Percentiles rank a stretch among this genome's conserved stretches.
Evolutionary conservation across 2,113 vertebrate species (phyloP).

Genomic region (Callopanchax toddi): DNA sequence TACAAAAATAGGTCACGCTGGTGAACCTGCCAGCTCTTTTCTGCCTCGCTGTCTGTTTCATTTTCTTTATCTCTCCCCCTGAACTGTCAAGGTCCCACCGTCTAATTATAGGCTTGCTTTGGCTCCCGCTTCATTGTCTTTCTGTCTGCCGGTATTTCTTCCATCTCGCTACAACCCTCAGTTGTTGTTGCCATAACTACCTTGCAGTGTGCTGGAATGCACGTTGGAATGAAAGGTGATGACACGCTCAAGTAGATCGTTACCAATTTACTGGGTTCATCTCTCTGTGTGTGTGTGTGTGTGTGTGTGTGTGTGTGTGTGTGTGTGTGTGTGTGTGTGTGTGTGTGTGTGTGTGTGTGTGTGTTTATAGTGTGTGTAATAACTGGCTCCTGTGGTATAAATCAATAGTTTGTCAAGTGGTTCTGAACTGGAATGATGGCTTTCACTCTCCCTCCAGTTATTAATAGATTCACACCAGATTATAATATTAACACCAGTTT

Average conservation of each 20-base stretch:
- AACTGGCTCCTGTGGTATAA: conserved; percentile 22
- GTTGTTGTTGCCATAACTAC: conserved; percentile 77
- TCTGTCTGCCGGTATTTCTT: conserved; percentile 40
- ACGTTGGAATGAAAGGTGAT: conserved; percentile 52
- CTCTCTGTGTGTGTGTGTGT: not conserved
- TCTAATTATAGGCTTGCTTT: conserved; percentile 56
- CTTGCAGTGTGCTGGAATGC: conserved; percentile 68
- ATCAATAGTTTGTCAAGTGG: conserved; percentile 25
- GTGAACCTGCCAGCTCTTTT: conserved; percentile 37
- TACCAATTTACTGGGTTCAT: conserved; percentile 45
- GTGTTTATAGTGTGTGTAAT: not conserved
- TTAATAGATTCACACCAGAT: conserved; percentile 40
- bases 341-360: too few relatives aligned
- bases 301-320: too few relatives aligned
- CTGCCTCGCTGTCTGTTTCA: conserved; percentile 22
- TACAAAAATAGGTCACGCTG: conserved; percentile 61
- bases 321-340: not conserved
- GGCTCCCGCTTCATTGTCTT: conserved; percentile 36
- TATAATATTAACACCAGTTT: conserved; percentile 19
- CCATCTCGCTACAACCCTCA: conserved; percentile 57
- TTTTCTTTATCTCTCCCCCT: conserved; percentile 29
- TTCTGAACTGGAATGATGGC: conserved; percentile 22
- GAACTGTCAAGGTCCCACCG: conserved; percentile 45
- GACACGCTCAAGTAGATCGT: conserved; percentile 66
- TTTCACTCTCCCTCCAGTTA: conserved; percentile 28